Evolutionary conservation across 2,888 invertebrate genomes (phyloP), one percentile per base, ranked within the genome.

Genomic region (Priocnemis perturbator): DNA sequence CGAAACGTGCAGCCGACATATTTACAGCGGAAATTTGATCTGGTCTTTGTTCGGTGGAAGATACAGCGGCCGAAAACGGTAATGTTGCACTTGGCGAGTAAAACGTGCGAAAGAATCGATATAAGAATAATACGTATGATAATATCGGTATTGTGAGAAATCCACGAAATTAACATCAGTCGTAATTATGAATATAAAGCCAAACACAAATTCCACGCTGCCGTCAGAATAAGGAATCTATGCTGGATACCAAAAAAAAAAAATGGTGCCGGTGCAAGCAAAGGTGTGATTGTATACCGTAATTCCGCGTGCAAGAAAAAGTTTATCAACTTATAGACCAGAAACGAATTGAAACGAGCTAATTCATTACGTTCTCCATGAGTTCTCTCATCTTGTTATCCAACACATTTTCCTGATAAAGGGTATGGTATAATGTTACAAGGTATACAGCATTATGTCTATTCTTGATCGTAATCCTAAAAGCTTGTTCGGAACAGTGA

Each of bases 351-450:
- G 50, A 30, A n/a, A 45, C 15, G 17, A 15, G 15, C 11, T 17
- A 64, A 60, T 20, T 58, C n/a, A 20, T 56, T 20, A 19, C 1
- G 14, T 15, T 37, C 17, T 17, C 45, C 14, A 15, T 37, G 37
- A 37, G n/a, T 7, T 37, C 1, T 11, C 4, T 37, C 37, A 37
- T 47, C 61, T 55, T 60, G 69, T 60, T 78, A 76, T 80, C 79
- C 79, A 79, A 79, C 76, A 79, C 74, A 80, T 71, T 80, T 76
- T 66, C 73, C 68, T 60, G 23, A 37, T 37, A 37, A 30, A 57
- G 45, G 44, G 48, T 62, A 58, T 67, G 21, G 60, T 64, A 55
- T 60, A 56, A 45, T 37, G 20, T 71, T 71, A 79, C 67, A 71
- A 62, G 58, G 59, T 65, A 61, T 65, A 69, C 59, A 60, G 64